These are phyloP conservation scores for Gnathonemus longibarbis DNA, from an alignment of 2,113 vertebrate genomes.

Conservation along the genomic window DNA sequence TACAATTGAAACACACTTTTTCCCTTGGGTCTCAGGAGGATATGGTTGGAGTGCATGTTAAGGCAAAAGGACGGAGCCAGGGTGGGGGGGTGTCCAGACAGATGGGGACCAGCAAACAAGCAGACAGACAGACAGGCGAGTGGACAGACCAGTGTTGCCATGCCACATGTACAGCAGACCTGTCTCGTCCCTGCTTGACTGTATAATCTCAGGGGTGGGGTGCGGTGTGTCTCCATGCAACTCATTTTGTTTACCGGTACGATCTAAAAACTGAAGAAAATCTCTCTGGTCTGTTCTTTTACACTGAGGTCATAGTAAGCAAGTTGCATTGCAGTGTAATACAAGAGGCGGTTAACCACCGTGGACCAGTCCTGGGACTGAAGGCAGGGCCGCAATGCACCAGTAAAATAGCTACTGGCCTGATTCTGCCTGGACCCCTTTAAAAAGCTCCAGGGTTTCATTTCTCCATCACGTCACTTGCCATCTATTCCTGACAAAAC, in stretches of 20 bases:
- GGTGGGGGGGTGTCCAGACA: background rate
- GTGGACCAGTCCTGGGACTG: conserved; percentile 31
- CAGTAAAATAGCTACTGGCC: conserved; percentile 32
- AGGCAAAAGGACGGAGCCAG: background rate
- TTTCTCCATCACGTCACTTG: conserved; percentile 24
- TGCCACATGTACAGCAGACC: background rate
- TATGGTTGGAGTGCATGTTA: background rate
- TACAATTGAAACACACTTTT: too few relatives aligned
- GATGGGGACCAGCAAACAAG: background rate
- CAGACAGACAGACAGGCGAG: background rate
- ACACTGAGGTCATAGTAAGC: conserved; percentile 15
- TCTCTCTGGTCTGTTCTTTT: conserved; percentile 14
- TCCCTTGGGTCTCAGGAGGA: too few relatives aligned
- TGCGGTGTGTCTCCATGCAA: conserved; percentile 7
- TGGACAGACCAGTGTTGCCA: background rate
- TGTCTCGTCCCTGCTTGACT: background rate
- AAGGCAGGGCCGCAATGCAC: conserved; percentile 24
- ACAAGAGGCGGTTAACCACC: conserved; percentile 28
- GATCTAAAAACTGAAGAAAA: conserved; percentile 22
- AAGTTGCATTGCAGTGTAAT: conserved; percentile 5
- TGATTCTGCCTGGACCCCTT: conserved; percentile 28
- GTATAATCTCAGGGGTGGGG: conserved; percentile 31
- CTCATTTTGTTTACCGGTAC: conserved; percentile 31
- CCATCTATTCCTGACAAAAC: conserved; percentile 26
- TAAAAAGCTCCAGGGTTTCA: conserved; percentile 28